These are phyloP conservation scores for Chrysodeixis includens DNA, from an alignment of 2,888 invertebrate genomes.

Conservation along the genomic window DNA sequence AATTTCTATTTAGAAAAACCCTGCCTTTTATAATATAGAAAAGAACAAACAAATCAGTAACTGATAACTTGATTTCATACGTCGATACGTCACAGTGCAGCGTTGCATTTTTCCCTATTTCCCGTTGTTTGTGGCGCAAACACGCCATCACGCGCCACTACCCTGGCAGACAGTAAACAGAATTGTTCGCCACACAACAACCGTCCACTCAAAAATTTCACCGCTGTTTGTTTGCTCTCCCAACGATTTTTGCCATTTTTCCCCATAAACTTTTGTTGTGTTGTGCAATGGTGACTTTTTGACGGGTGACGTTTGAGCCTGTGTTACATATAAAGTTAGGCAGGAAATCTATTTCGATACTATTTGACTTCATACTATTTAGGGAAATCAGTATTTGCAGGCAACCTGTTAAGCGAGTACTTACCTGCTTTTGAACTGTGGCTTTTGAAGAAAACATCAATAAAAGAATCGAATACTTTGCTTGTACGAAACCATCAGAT, in stretches of 20 bases:
- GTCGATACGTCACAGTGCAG: slow-evolving; percentile 46
- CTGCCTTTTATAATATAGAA: background rate
- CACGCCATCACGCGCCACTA: slow-evolving; percentile 71
- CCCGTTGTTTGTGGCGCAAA: slow-evolving; percentile 78
- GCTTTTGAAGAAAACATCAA: too few relatives aligned
- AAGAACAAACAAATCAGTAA: background rate
- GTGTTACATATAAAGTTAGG: slow-evolving; percentile 8
- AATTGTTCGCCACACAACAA: slow-evolving; percentile 45
- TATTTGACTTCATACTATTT: background rate
- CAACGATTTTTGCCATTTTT: slow-evolving; percentile 45
- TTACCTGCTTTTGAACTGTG: too few relatives aligned
- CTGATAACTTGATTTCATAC: slow-evolving; percentile 11
- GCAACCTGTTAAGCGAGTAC: background rate
- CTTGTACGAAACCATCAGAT: too few relatives aligned
- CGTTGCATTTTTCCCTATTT: slow-evolving; percentile 69
- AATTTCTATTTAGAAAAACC: too few relatives aligned
- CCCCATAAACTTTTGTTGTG: slow-evolving; percentile 26
- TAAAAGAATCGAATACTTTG: too few relatives aligned
- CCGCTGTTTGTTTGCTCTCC: slow-evolving; percentile 45
- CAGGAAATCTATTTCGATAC: too few relatives aligned
- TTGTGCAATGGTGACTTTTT: slow-evolving; percentile 14
- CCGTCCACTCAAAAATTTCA: slow-evolving; percentile 44
- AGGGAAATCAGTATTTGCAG: slow-evolving; percentile 4
- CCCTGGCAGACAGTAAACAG: slow-evolving; percentile 77
- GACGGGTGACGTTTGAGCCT: slow-evolving; percentile 1